A percentile compares a stretch with the other conserved stretches of the same genome.
These are phyloP conservation scores for Conger conger DNA, from an alignment of 2,113 vertebrate species.

Conservation along the genomic window DNA sequence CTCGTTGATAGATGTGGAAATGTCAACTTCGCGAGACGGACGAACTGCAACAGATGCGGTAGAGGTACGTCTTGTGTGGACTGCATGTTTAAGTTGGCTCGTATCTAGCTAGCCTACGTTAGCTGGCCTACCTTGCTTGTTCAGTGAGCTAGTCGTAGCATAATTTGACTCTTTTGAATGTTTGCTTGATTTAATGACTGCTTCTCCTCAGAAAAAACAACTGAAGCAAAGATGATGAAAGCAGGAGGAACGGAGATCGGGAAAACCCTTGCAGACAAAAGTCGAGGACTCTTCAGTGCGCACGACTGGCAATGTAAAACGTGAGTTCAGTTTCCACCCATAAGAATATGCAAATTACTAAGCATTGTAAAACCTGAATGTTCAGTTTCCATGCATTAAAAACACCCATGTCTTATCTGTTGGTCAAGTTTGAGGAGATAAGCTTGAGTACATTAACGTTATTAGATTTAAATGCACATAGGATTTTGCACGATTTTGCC, in stretches of 20 bases:
- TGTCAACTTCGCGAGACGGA: conserved; percentile 95
- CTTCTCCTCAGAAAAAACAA: conserved; percentile 85
- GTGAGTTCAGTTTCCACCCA: conserved; percentile 60
- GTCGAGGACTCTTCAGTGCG: conserved; percentile 93
- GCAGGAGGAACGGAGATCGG: conserved; percentile 97
- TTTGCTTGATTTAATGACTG: not conserved
- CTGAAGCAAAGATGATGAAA: conserved; percentile 99
- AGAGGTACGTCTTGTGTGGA: conserved; percentile 66
- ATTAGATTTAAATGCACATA: too few species aligned
- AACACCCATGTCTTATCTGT: too few species aligned
- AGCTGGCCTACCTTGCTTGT: too few species aligned
- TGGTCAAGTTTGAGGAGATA: too few species aligned
- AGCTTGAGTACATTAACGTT: too few species aligned
- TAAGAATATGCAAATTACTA: not conserved
- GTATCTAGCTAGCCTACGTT: too few species aligned
- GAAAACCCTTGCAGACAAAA: conserved; percentile 97
- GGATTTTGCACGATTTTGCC: too few species aligned
- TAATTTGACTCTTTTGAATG: not conserved
- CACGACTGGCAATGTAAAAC: conserved; percentile 99
- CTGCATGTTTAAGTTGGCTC: not conserved
- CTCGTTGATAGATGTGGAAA: conserved; percentile 83
- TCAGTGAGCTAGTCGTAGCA: not conserved
- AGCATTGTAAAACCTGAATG: too few species aligned
- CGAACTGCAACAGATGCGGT: conserved; percentile 93
- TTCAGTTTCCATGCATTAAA: too few species aligned